phyloP scores from a whole-genome alignment of 2,113 vertebrate species.

The Trogon surrucura region DNA sequence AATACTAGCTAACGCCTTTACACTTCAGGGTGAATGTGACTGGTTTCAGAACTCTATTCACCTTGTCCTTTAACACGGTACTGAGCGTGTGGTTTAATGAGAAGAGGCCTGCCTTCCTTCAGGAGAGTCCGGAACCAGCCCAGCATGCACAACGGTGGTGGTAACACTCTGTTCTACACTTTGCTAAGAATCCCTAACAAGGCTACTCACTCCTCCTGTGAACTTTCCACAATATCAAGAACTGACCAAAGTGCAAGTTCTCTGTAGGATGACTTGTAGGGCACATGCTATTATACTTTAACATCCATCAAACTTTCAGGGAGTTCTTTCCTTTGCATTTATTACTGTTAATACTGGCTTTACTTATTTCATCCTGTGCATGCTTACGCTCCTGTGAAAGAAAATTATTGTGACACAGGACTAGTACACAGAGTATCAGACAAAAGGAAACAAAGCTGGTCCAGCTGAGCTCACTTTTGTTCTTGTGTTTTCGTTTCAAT shows the following conservation, averaged over 20 bases:
- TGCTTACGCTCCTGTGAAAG: neutral
- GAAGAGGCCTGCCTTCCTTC: neutral
- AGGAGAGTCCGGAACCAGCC: neutral
- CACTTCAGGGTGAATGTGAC: neutral
- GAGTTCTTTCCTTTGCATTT: neutral
- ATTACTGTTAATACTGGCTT: neutral
- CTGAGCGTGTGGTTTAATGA: neutral
- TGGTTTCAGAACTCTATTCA: neutral
- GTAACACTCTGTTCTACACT: neutral
- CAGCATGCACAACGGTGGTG: neutral
- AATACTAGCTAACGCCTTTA: neutral
- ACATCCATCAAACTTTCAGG: neutral
- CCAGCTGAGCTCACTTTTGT: neutral
- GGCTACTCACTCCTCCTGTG: neutral
- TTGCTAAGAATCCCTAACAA: neutral
- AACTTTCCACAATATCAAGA: neutral
- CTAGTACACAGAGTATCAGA: neutral
- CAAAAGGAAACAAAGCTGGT: neutral
- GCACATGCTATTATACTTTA: neutral
- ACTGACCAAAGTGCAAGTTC: neutral
- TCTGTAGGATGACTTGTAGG: neutral
- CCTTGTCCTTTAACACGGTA: neutral
- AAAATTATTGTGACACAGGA: neutral
- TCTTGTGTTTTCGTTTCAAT: neutral
- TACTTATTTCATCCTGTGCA: neutral